phyloP scores from a whole-genome alignment of 1,140 invertebrate genomes.

The Aphelinus atriplicis region DNA sequence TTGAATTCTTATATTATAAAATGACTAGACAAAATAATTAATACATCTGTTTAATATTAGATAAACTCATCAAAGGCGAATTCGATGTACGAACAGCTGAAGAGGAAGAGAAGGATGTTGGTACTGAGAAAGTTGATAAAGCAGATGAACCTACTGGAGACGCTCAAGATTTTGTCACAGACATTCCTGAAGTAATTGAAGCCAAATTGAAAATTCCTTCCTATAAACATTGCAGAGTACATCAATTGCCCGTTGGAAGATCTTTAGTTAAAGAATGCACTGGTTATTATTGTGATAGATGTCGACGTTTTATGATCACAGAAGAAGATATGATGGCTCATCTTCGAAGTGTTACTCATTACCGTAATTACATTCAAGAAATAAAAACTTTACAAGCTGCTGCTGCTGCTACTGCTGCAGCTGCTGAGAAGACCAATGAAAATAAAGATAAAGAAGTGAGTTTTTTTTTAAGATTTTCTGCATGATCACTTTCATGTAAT shows the following conservation, averaged over 20 bases:
- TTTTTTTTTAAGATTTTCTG: slow-evolving; percentile 18
- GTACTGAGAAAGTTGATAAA: slow-evolving; percentile 58
- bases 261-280: slow-evolving; percentile 61
- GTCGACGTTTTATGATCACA: slow-evolving; percentile 61
- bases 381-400: slow-evolving; percentile 54
- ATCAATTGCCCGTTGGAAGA: slow-evolving; percentile 57
- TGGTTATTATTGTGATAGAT: slow-evolving; percentile 63
- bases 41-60: slow-evolving; percentile 31
- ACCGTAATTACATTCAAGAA: slow-evolving; percentile 61
- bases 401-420: slow-evolving; percentile 41
- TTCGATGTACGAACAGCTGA: slow-evolving; percentile 61
- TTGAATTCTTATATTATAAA: too few species aligned
- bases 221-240: slow-evolving; percentile 57
- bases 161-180: slow-evolving; percentile 56
- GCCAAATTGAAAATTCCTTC: slow-evolving; percentile 60
- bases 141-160: slow-evolving; percentile 55
- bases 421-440: slow-evolving; percentile 36
- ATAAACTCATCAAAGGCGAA: slow-evolving; percentile 64
- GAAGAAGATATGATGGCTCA: slow-evolving; percentile 61
- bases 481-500: not conserved
- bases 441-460: slow-evolving; percentile 39
- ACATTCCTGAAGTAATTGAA: slow-evolving; percentile 53
- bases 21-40: not conserved
- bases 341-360: slow-evolving; percentile 61
- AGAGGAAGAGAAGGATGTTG: slow-evolving; percentile 63